Evolutionary conservation across 2,113 vertebrate species (phyloP), one percentile per base, ranked within the genome.

Genomic region (Nerophis ophidion): DNA sequence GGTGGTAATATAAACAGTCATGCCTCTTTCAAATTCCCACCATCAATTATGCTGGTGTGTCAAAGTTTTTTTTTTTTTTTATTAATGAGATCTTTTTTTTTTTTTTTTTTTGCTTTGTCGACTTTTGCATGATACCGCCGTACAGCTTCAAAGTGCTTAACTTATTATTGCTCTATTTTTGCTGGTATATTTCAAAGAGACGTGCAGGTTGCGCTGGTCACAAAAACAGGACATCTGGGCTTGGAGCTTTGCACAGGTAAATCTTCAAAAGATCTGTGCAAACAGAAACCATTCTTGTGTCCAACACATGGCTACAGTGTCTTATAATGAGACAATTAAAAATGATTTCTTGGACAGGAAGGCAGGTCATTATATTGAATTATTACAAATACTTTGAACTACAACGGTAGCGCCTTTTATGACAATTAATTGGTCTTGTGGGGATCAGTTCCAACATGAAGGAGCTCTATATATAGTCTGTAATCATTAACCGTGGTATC

Each of bases 321-420:
- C 73, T 81, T 79, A 68, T 85, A 88, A 88, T 79, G 79, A 88
- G 81, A 81, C 84, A 83, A 85, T 85, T 84, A 83, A 81, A 83
- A 79, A 76, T 79, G 75, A 81, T 81, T 85, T 81, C 70, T 75
- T 84, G 79, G 81, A 86, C 79, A 82, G 79, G 38, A 77, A 74
- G 65, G 65, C 73, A 80, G 70, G 62, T 73, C 36, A 71, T 81
- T 78, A 73, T 63, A 72, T 62, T 74, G 73, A 82, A 70, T 76
- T 76, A 82, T 81, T 80, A 78, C 77, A 83, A 82, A 84, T 66
- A 66, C 71, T 79, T 83, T 83, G 71, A 82, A 81, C 78, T 73
- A 40, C 72, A 64, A 68, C 73, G 75, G 75, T 51, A 63, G 61
- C 45, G 26, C 38, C 59, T 77, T 79, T 79, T 68, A 77, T 76